A percentile compares a stretch with the other conserved stretches of the same genome.
Evolutionary conservation across 2,113 vertebrate species (phyloP).

Genomic region (Pampusana beccarii): DNA sequence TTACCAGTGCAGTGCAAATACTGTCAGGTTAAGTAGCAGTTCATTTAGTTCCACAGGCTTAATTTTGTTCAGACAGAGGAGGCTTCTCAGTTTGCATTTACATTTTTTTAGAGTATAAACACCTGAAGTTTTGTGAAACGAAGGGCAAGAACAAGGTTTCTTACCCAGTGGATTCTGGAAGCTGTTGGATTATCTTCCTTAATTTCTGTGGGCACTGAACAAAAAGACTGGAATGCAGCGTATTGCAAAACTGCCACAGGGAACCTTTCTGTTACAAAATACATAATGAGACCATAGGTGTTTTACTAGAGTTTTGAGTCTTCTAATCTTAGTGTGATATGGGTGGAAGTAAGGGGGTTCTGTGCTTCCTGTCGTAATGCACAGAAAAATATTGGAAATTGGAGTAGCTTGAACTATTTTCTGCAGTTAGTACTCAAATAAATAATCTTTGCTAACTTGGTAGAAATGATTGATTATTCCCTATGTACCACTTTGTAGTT

Average conservation of each 20-base stretch:
- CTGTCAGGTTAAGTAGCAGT: background rate
- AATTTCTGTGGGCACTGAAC: background rate
- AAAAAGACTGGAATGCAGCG: background rate
- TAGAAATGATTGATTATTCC: conserved; percentile 36
- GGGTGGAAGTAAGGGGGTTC: background rate
- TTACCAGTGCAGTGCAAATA: background rate
- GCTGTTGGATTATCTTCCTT: background rate
- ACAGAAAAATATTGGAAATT: background rate
- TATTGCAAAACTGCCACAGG: background rate
- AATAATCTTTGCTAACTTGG: conserved; percentile 33
- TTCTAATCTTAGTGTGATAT: background rate
- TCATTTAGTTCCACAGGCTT: background rate
- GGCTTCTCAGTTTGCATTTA: background rate
- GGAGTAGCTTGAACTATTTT: background rate
- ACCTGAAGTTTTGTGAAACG: background rate
- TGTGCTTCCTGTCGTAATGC: background rate
- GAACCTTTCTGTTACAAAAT: background rate
- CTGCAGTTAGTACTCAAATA: background rate
- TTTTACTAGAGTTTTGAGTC: background rate
- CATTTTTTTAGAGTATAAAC: background rate
- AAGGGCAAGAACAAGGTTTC: background rate
- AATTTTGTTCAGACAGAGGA: background rate
- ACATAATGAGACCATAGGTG: background rate
- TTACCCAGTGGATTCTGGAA: background rate
- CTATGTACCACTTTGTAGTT: background rate